Evolutionary conservation across 2,797 vertebrate genomes (phyloP).

Genomic region (Threskiornis aethiopicus): DNA sequence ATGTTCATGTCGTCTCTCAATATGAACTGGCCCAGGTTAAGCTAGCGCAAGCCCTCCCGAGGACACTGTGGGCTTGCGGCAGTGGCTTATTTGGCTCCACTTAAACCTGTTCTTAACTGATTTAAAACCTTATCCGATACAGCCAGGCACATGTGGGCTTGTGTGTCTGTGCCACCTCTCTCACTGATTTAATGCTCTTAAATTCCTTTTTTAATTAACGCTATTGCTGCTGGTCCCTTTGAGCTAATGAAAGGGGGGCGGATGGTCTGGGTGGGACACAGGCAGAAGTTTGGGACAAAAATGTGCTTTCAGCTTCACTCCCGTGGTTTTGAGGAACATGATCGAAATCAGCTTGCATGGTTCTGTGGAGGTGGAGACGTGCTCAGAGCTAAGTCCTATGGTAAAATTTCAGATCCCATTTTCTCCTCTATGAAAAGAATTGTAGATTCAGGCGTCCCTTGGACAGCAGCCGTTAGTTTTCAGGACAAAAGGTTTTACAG

Average conservation of each 20-base stretch:
- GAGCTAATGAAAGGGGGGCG: not conserved
- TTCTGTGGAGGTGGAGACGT: not conserved
- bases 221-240: rapidly evolving
- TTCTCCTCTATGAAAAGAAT: not conserved
- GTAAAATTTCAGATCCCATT: not conserved
- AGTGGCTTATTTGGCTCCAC: not conserved
- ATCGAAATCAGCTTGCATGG: not conserved
- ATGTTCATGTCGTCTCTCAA: not conserved
- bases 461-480: not conserved
- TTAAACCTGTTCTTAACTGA: not conserved
- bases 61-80: not conserved
- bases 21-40: not conserved
- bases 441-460: not conserved
- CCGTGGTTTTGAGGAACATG: not conserved
- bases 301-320: not conserved
- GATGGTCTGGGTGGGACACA: not conserved
- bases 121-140: not conserved
- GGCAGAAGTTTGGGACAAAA: not conserved
- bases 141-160: rapidly evolving
- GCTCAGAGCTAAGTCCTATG: not conserved
- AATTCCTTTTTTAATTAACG: not conserved
- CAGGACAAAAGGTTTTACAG: not conserved
- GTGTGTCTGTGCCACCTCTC: not conserved
- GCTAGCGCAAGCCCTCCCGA: not conserved
- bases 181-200: not conserved